Evolutionary conservation across 35 echinoderm and acorn worm species (phyloP).

Genomic region (Anneissia japonica): DNA sequence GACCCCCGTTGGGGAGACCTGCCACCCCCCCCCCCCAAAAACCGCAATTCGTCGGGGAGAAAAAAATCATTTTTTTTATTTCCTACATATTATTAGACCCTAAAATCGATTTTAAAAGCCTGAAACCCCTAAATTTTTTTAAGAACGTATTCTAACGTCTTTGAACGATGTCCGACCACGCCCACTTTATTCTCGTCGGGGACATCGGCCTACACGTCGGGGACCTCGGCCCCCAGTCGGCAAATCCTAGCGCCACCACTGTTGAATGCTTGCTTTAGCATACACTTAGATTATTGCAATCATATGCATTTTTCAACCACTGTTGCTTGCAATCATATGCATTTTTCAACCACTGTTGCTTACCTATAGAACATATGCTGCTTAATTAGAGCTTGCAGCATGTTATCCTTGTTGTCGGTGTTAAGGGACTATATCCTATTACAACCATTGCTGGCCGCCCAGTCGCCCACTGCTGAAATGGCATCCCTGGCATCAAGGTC

Average conservation of each 20-base stretch:
- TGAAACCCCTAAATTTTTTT: no score
- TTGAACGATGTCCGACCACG: no score
- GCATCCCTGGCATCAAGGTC: background rate
- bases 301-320: background rate
- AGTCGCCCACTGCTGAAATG: background rate
- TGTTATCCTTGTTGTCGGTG: constrained; percentile 1
- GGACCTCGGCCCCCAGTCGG: background rate
- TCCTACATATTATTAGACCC: no score
- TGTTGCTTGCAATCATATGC: background rate
- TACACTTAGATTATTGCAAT: background rate
- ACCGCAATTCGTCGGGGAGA: background rate
- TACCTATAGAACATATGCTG: constrained; percentile 19
- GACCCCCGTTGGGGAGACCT: background rate
- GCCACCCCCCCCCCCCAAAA: background rate
- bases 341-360: background rate
- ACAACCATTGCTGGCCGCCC: constrained; percentile 12
- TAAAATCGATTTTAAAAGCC: no score
- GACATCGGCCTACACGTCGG: background rate
- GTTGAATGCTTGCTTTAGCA: background rate
- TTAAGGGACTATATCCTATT: background rate
- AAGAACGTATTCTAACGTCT: no score
- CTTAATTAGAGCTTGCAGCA: background rate
- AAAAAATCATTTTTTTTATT: background rate
- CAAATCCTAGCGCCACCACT: background rate
- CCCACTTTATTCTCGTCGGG: background rate